Evolutionary conservation across 2,113 vertebrate genomes (phyloP), one percentile per base, ranked within the genome.

Genomic region (Clinocottus analis): DNA sequence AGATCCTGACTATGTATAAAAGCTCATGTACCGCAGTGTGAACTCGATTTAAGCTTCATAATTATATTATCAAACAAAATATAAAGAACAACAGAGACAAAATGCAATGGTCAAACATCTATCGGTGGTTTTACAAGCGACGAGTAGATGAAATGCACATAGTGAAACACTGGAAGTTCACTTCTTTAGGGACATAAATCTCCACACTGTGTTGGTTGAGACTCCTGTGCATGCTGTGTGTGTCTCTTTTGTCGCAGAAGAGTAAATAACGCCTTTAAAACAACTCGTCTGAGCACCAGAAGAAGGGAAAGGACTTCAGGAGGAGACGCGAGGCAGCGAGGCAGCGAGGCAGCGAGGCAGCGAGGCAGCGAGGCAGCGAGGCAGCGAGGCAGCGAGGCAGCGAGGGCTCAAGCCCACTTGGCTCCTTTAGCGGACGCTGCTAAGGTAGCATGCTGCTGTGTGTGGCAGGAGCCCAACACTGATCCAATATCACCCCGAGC

Each of bases 401-500:
- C 27, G n/a, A 23, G 72, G 9, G 9, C 49, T 61, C 12, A 58
- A 60, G 61, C 43, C 78, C 83, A 85, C 64, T 90, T 88, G 79
- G 87, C 87, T 53, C 75, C 49, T 7, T n/a, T 51, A 16, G 61
- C 72, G 39, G 55, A 78, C 78, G 60, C n/a, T 58, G 64, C 60
- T 87, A 79, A 95, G 95, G 95, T 94, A 94, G 94, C 95, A 6
- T 89, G 86, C 84, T 87, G 87, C 87, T 66, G 84, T 69, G 64
- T 85, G 90, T 88, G 85, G 85, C 92, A 95, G 95, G 94, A 92
- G 90, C 80, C 72, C 93, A 94, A 95, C 96, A 96, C 95, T 96
- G 96, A 95, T 96, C 96, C 97, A 99, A 99, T 97, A 97, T 97
- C 83, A 97, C 96, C 96, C 96, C 93, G 91, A 97, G 93, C 98